Evolutionary conservation across 2,888 invertebrate species (phyloP), one percentile per base, ranked within the genome.

Genomic region (Syrista parreyssii): DNA sequence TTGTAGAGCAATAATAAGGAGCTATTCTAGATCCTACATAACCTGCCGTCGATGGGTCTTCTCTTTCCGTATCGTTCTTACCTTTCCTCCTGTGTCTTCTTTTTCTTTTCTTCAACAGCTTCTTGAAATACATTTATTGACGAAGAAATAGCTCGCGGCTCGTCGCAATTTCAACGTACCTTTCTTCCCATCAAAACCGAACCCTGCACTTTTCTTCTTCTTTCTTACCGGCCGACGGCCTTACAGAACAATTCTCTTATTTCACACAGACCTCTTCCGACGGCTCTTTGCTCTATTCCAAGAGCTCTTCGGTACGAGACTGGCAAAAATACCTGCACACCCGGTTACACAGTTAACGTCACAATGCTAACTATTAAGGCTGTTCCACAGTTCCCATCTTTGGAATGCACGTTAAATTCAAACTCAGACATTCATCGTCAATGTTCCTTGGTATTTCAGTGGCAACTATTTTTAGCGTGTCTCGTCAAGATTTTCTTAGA

Each of bases 121-220:
- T 71, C 71, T 71, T 12, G 71, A 71, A 71, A 71, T 71, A 71
- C 71, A 71, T 71, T 33, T 32, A 71, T 55, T 55, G 23, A 15
- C 55, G 23, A 55, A 9, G 55, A 23, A 55, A 55, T 55, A 23
- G 55, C 55, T 23, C 23, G 6, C 55, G 55, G 23, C 36, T 12
- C 12, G 36, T 12, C 36, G 36, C 23, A 23, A 23, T 23, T 55
- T 9, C 23, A 23, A 23, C 23, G 23, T 23, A 55, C 55, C 55
- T 55, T 55, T 6, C 9, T 23, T 55, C 55, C 23, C 55, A 23
- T 55, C 55, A 23, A 9, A 55, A 9, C 2, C 23, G 23, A 55
- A 55, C 23, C 55, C 55, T 55, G 23, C 55, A 9, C 23, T 55
- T 23, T 23, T 40, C 36, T 36, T 40, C 23, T 9, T 55, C 23